phyloP scores from a whole-genome alignment of 1,140 invertebrate genomes.

The Telenomus remus region DNA sequence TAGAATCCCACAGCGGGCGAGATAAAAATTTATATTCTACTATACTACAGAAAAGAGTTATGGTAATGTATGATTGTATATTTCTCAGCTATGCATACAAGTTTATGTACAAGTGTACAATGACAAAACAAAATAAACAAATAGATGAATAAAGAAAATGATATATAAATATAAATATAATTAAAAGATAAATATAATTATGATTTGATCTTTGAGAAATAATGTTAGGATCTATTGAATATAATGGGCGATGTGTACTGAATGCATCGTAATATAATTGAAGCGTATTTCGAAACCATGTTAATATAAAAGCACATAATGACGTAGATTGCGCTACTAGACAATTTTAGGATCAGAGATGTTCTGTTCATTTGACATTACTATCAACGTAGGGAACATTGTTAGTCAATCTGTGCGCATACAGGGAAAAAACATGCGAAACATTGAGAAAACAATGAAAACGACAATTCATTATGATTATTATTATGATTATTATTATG shows the following conservation, averaged over 20 bases:
- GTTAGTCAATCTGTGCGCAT: slow-evolving; percentile 5
- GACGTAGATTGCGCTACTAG: slow-evolving; percentile 50
- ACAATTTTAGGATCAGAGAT: slow-evolving; percentile 39
- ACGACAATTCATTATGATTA: slow-evolving; percentile 32
- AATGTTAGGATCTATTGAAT: slow-evolving; percentile 40
- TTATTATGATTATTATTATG: too few relatives aligned
- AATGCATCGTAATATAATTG: slow-evolving; percentile 50
- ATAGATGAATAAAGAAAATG: background rate
- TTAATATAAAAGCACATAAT: slow-evolving; percentile 55
- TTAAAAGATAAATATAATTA: slow-evolving; percentile 37
- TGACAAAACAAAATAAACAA: slow-evolving; percentile 24
- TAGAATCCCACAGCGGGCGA: slow-evolving; percentile 23
- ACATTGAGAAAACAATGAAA: slow-evolving; percentile 3
- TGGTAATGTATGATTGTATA: slow-evolving; percentile 38
- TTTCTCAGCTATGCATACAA: slow-evolving; percentile 15
- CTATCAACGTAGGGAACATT: slow-evolving; percentile 7
- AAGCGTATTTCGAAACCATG: slow-evolving; percentile 54
- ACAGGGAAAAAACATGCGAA: slow-evolving; percentile 8
- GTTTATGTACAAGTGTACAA: slow-evolving; percentile 27
- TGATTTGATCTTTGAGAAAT: slow-evolving; percentile 42
- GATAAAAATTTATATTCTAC: slow-evolving; percentile 25
- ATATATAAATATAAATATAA: slow-evolving; percentile 1
- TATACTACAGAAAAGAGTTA: slow-evolving; percentile 8
- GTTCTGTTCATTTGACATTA: slow-evolving; percentile 30
- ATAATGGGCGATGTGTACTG: slow-evolving; percentile 58